phyloP scores from a whole-genome alignment of 2,113 vertebrate genomes.

The Diglossa brunneiventris region DNA sequence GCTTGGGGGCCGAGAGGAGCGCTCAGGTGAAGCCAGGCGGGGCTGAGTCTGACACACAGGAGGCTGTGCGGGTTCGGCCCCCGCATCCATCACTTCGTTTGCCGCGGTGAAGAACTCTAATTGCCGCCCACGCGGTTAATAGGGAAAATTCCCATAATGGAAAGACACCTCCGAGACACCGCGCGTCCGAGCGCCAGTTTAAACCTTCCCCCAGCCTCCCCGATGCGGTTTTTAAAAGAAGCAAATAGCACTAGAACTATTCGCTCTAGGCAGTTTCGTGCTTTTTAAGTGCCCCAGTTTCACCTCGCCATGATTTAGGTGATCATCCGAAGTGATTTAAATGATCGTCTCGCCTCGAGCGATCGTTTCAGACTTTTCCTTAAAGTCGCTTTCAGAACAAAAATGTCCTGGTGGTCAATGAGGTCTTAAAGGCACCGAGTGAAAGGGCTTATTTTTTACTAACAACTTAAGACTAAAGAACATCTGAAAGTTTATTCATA shows the following conservation, averaged over 20 bases:
- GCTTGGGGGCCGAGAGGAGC: background rate
- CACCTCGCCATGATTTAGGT: background rate
- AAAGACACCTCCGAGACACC: background rate
- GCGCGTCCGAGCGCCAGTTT: background rate
- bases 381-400: background rate
- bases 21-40: background rate
- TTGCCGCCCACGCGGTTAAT: rapidly evolving
- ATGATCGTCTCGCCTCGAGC: background rate
- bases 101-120: rapidly evolving
- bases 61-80: background rate
- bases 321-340: background rate
- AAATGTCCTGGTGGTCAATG: background rate
- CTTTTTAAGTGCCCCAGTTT: background rate
- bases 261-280: background rate
- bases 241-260: background rate
- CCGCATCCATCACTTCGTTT: rapidly evolving
- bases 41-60: background rate
- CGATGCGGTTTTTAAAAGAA: background rate
- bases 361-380: background rate
- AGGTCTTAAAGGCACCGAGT: background rate
- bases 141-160: background rate
- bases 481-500: background rate
- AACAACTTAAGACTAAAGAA: background rate
- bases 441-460: background rate
- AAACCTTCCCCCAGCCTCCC: background rate